Evolutionary conservation across 2,888 invertebrate genomes (phyloP).

Genomic region (Plagodis pulveraria): DNA sequence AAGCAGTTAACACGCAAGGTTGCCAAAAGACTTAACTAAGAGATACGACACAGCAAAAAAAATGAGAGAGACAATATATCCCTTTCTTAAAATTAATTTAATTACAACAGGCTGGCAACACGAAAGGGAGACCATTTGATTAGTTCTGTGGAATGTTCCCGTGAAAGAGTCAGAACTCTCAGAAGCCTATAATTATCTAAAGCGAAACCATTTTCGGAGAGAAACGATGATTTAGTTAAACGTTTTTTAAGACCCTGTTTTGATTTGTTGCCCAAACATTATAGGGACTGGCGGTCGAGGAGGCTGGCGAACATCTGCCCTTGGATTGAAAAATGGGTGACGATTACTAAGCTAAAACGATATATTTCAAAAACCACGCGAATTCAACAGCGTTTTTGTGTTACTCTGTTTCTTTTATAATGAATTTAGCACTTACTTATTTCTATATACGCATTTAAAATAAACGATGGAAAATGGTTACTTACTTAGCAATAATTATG

Average conservation of each 20-base stretch:
- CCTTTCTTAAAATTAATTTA: conserved; percentile 35
- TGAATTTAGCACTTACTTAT: too few species aligned
- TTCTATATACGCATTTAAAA: too few species aligned
- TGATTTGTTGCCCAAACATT: conserved; percentile 79
- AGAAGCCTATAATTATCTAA: conserved; percentile 81
- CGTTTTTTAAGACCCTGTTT: conserved; percentile 75
- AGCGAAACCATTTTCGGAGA: conserved; percentile 74
- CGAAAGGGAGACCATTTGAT: conserved; percentile 55
- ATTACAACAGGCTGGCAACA: conserved; percentile 27
- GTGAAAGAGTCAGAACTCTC: conserved; percentile 52
- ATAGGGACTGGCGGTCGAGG: conserved; percentile 46
- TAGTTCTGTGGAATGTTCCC: conserved; percentile 64
- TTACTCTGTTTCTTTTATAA: too few species aligned
- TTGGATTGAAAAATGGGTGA: conserved; percentile 9
- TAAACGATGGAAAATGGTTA: too few species aligned
- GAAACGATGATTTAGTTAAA: conserved; percentile 82
- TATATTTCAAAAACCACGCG: too few species aligned
- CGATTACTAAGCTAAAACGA: background rate
- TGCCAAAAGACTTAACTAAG: background rate
- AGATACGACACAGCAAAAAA: conserved; percentile 3
- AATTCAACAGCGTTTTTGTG: too few species aligned
- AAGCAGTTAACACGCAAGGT: too few species aligned
- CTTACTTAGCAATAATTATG: too few species aligned
- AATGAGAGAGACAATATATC: conserved; percentile 20
- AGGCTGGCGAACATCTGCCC: conserved; percentile 38